These are phyloP conservation scores for Priocnemis perturbator DNA, from an alignment of 2,888 invertebrate species.

Conservation along the genomic window DNA sequence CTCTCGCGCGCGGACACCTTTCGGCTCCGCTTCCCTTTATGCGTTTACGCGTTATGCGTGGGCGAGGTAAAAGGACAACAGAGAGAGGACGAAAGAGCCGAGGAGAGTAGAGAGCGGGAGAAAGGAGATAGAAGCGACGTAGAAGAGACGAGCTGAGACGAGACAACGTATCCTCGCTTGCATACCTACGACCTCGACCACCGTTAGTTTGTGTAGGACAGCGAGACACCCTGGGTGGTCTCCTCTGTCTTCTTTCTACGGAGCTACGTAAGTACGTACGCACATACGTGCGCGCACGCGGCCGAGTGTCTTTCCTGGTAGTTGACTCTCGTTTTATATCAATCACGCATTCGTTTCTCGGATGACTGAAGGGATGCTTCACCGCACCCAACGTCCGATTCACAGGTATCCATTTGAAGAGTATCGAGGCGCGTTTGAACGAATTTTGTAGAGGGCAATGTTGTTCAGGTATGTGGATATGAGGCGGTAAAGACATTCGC, in stretches of 20 bases:
- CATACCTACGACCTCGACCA: slow-evolving; percentile 52
- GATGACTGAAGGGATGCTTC: neutral
- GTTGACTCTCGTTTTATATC: slow-evolving; percentile 20
- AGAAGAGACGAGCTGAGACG: slow-evolving; percentile 26
- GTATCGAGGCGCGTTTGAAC: no score
- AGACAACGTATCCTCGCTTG: slow-evolving; percentile 38
- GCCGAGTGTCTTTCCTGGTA: slow-evolving; percentile 26
- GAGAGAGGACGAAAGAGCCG: neutral
- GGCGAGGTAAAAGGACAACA: slow-evolving; percentile 43
- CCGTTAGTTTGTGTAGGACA: slow-evolving; percentile 47
- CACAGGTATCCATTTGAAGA: neutral
- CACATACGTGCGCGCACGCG: neutral
- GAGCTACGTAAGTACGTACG: slow-evolving; percentile 15
- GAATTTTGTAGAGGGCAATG: neutral
- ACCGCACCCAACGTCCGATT: neutral
- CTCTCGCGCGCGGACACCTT: slow-evolving; percentile 43
- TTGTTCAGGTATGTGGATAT: neutral
- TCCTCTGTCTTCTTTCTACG: slow-evolving; percentile 21
- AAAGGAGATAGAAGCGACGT: slow-evolving; percentile 5
- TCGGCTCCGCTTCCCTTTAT: slow-evolving; percentile 42
- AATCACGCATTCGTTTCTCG: slow-evolving; percentile 1
- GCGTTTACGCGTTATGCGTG: slow-evolving; percentile 55
- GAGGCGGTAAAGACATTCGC: neutral
- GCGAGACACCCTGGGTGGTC: slow-evolving; percentile 53
- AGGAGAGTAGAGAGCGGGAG: neutral